phyloP scores from a whole-genome alignment of 1,140 invertebrate species.

The Periplaneta americana region DNA sequence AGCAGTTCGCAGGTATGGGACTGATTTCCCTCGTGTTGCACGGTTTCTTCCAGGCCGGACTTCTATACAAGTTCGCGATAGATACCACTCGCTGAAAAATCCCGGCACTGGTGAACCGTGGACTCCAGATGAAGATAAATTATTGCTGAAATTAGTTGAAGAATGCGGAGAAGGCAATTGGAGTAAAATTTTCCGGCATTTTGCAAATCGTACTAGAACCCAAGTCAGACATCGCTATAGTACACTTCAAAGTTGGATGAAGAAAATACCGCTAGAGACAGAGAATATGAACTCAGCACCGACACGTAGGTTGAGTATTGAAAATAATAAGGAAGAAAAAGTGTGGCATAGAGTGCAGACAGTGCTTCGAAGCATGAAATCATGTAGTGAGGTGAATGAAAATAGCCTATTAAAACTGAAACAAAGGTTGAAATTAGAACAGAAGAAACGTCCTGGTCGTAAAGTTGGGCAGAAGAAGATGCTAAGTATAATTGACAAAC shows the following conservation, averaged over 20 bases:
- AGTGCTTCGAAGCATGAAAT: not conserved
- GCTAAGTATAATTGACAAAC: not conserved
- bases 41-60: slow-evolving; percentile 44
- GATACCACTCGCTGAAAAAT: slow-evolving; percentile 36
- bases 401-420: not conserved
- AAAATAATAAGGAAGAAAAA: not conserved
- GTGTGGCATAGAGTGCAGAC: not conserved
- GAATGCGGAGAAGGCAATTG: slow-evolving; percentile 10
- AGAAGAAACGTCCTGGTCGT: not conserved
- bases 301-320: not conserved
- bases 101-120: not conserved
- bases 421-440: not conserved
- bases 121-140: slow-evolving; percentile 10
- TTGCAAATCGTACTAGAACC: slow-evolving; percentile 8
- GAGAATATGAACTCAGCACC: not conserved
- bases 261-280: not conserved
- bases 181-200: slow-evolving; percentile 10
- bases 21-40: slow-evolving; percentile 41
- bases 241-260: not conserved
- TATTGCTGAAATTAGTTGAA: slow-evolving; percentile 2
- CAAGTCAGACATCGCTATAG: slow-evolving; percentile 12
- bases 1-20: slow-evolving; percentile 8
- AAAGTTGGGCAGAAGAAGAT: not conserved
- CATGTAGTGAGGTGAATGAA: not conserved
- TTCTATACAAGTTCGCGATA: slow-evolving; percentile 43